Conservation (phyloP, 2,797 vertebrate genomes). For the Tachyglossus aculeatus region DNA sequence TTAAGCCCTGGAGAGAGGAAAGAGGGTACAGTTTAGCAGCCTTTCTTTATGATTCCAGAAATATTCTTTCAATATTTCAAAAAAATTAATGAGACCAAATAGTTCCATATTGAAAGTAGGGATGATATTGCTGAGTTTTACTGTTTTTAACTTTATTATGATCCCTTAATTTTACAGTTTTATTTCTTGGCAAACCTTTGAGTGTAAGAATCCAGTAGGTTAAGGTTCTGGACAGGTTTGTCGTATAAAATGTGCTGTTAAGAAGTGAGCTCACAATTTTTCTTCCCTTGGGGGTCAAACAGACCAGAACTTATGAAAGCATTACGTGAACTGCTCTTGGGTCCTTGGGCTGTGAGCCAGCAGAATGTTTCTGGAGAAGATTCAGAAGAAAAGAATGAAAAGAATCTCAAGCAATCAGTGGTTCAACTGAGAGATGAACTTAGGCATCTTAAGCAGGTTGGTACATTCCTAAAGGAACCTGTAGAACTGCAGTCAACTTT, state of each 20-base stretch:
- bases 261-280: constrained; percentile 64
- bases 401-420: constrained; percentile 72
- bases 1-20: constrained; percentile 22
- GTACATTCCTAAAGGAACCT: constrained; percentile 69
- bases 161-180: too few species aligned
- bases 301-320: constrained; percentile 71
- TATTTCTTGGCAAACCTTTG: not conserved
- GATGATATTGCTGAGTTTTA: not conserved
- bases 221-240: constrained; percentile 7
- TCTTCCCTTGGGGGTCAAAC: constrained; percentile 47
- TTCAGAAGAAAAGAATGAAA: constrained; percentile 75
- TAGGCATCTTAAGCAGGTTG: constrained; percentile 65
- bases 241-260: constrained; percentile 65
- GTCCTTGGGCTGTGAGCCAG: constrained; percentile 46
- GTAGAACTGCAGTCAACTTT: constrained; percentile 57
- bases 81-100: constrained; percentile 12
- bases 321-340: constrained; percentile 61
- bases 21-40: constrained; percentile 19
- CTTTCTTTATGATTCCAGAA: constrained; percentile 39
- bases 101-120: constrained; percentile 3
- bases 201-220: constrained; percentile 9
- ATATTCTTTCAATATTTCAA: constrained; percentile 24
- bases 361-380: constrained; percentile 73
- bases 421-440: constrained; percentile 75
- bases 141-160: not conserved